Percentiles rank a stretch among this genome's conserved stretches.
These are phyloP conservation scores for Kryphioiulus occultus DNA, from an alignment of 2,888 invertebrate species.

Conservation along the genomic window DNA sequence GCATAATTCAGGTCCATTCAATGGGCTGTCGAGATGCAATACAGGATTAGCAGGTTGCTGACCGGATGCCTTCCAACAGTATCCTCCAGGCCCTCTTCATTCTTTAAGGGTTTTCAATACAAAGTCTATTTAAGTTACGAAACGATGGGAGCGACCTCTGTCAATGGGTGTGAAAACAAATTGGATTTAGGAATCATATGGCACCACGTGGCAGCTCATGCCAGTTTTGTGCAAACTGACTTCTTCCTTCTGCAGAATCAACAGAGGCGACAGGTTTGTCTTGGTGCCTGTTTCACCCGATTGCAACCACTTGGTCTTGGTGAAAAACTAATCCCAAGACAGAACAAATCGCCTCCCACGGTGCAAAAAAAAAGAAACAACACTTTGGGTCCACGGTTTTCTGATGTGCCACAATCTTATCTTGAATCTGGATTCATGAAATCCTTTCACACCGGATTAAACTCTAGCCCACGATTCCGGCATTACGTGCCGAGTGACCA, in stretches of 20 bases:
- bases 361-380: background rate
- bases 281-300: background rate
- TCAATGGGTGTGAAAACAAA: background rate
- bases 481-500: constrained; percentile 28
- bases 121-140: background rate
- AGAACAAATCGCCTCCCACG: background rate
- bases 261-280: too few species aligned
- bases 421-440: background rate
- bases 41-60: constrained; percentile 19
- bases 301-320: background rate
- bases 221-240: too few species aligned
- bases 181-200: background rate
- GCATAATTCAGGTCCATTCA: constrained; percentile 1
- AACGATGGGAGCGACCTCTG: background rate
- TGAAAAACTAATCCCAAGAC: background rate
- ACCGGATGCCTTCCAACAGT: background rate
- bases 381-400: background rate
- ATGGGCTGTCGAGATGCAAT: background rate
- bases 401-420: background rate
- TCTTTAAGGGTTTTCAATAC: background rate
- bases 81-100: background rate
- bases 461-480: background rate
- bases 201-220: too few species aligned
- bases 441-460: constrained; percentile 21
- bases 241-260: too few species aligned